Conservation (phyloP, 1,140 invertebrate genomes). For the Ostrea edulis region DNA sequence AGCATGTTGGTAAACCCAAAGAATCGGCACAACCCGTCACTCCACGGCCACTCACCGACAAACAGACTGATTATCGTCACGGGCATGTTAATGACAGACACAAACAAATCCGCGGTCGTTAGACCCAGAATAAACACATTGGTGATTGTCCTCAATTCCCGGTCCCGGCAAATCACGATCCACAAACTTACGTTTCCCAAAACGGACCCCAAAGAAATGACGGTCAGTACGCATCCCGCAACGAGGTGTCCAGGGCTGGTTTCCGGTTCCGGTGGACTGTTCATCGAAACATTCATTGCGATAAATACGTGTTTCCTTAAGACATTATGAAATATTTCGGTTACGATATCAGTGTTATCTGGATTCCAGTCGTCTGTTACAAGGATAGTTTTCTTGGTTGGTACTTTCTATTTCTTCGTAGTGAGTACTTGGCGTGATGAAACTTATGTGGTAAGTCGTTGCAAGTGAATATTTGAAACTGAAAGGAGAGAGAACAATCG, state of each 20-base stretch:
- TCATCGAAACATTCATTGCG: constrained; percentile 6
- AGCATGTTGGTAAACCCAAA: constrained; percentile 58
- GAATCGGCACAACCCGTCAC: constrained; percentile 32
- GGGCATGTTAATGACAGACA: constrained; percentile 59
- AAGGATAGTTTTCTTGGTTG: neutral
- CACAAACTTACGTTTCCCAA: constrained; percentile 65
- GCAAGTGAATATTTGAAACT: neutral
- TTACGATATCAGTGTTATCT: neutral
- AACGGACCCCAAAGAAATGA: constrained; percentile 60
- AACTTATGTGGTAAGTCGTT: neutral
- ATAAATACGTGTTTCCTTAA: neutral
- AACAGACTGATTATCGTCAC: constrained; percentile 54
- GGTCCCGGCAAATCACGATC: constrained; percentile 59
- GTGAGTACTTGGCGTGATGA: neutral
- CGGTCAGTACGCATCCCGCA: constrained; percentile 55
- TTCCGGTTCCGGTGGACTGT: neutral
- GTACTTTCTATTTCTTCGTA: neutral
- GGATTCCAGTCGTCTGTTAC: neutral
- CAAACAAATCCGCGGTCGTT: constrained; percentile 56
- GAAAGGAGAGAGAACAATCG: neutral
- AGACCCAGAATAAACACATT: constrained; percentile 59
- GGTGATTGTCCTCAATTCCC: constrained; percentile 51
- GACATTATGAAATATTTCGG: neutral
- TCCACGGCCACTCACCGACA: constrained; percentile 45
- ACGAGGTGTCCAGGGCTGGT: neutral